Base-by-base conservation (phyloP, 2,888 invertebrate species). In the Aelia acuminata region DNA sequence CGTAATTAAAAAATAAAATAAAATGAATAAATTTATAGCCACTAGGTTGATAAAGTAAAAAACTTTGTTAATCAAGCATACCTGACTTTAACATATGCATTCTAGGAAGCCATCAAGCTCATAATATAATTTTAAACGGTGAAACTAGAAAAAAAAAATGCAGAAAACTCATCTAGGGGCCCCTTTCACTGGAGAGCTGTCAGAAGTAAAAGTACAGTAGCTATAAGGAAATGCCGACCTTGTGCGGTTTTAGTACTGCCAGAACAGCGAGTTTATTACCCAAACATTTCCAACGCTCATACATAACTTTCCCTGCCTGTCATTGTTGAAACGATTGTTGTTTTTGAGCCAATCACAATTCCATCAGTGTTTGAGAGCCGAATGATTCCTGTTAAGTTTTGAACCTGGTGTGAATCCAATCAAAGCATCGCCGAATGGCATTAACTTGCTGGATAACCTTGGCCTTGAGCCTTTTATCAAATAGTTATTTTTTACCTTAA, bases 201-300 rank as follows among this genome's bases (percentile, higher is more conserved):
- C 43, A 47, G 43, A 80, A 80, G 80, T 80, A 80, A 80, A 80
- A 80, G 80, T 80, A 47, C 43, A 11, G 80, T 47, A 47, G 63
- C 63, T 80, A 47, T 80, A 43, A 80, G 43, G 80, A 80, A 80
- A 80, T 80, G 63, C 63, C 80, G 80, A 80, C 80, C 80, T 80
- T 80, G 43, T 80, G 80, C 80, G 80, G 43, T 80, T 80, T 43
- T 22, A 43, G 5, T 70, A 3, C 20, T 70, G 63, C 63, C 63
- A 70, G 63, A 70, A 70, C 63, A 70, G 35, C 63, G 63, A 18
- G 5, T 70, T 70, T 70, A 70, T 70, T 70, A 70, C 63, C 63
- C 15, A 70, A 70, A 70, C 63, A 70, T 70, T 70, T 70, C 35
- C 63, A 70, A 70, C 20, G 4, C 18, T 70, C 26, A 26, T 57